Conservation (phyloP, 2,888 invertebrate genomes). For the Chaitophorus viminalis region DNA sequence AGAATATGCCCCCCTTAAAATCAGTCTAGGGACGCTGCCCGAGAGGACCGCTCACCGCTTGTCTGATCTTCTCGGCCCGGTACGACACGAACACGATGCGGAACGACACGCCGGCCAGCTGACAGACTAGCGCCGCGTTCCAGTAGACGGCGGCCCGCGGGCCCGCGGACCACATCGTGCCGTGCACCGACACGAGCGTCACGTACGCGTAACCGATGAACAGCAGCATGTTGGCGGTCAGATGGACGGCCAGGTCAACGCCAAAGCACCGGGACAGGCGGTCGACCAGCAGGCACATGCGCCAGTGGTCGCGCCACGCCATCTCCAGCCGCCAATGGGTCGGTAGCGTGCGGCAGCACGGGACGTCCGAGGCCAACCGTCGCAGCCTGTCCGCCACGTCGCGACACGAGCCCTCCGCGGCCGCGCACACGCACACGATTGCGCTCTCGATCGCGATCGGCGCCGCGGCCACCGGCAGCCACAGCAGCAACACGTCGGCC, state of each 20-base stretch:
- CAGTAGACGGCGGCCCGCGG: not conserved
- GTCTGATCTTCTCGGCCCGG: slow-evolving; percentile 43
- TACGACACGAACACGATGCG: slow-evolving; percentile 50
- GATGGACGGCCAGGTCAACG: slow-evolving; percentile 23
- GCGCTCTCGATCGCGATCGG: not conserved
- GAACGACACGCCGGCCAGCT: slow-evolving; percentile 35
- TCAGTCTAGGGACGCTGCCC: no score
- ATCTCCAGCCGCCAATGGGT: slow-evolving; percentile 3
- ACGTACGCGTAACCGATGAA: slow-evolving; percentile 39
- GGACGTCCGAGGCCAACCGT: not conserved
- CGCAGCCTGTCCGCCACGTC: not conserved
- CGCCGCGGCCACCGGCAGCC: not conserved
- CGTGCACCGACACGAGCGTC: not conserved
- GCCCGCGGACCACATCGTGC: no score
- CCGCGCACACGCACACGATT: not conserved
- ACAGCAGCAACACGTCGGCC: not conserved
- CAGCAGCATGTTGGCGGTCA: slow-evolving; percentile 19
- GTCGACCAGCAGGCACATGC: slow-evolving; percentile 23
- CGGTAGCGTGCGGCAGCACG: not conserved
- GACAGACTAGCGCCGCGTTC: slow-evolving; percentile 33
- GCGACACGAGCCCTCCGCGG: not conserved
- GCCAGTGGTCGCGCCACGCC: slow-evolving; percentile 41
- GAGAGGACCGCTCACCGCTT: not conserved
- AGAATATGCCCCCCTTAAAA: no score
- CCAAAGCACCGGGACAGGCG: slow-evolving; percentile 30